Conservation (phyloP, 2,797 vertebrate species). For the Okamejei kenojei region DNA sequence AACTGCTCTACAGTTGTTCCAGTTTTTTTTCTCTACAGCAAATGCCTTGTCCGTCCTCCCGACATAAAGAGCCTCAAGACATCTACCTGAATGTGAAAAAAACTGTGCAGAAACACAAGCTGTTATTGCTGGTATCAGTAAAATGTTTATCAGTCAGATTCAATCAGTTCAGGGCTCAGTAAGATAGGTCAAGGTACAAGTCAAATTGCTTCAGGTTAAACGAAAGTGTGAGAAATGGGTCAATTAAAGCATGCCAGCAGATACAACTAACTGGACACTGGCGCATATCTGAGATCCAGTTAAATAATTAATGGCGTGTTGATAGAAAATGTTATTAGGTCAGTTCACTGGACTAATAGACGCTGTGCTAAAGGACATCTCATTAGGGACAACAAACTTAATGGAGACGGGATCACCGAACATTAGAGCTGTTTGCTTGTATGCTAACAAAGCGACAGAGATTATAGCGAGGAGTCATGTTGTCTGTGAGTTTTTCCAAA, state of each 20-base stretch:
- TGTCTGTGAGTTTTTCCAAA: background rate
- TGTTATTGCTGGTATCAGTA: background rate
- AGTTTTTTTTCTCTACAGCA: background rate
- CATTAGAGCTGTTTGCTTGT: background rate
- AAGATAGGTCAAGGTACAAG: background rate
- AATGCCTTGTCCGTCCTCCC: background rate
- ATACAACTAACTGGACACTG: conserved; percentile 15
- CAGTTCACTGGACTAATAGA: conserved; percentile 19
- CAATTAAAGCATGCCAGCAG: background rate
- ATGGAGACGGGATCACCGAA: background rate
- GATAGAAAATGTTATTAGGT: background rate
- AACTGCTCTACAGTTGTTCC: too few species aligned
- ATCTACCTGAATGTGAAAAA: background rate
- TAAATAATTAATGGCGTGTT: background rate
- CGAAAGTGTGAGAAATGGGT: background rate
- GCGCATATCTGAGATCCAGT: background rate
- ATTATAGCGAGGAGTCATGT: background rate
- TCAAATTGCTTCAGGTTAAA: background rate
- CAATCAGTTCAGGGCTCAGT: conserved; percentile 5
- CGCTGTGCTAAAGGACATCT: background rate
- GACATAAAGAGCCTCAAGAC: background rate
- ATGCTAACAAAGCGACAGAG: background rate
- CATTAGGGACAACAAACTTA: background rate
- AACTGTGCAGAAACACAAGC: background rate
- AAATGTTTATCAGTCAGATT: background rate